A percentile compares a stretch with the other conserved stretches of the same genome.
phyloP scores from a whole-genome alignment of 2,797 vertebrate species.

The Diglossa cyanea region DNA sequence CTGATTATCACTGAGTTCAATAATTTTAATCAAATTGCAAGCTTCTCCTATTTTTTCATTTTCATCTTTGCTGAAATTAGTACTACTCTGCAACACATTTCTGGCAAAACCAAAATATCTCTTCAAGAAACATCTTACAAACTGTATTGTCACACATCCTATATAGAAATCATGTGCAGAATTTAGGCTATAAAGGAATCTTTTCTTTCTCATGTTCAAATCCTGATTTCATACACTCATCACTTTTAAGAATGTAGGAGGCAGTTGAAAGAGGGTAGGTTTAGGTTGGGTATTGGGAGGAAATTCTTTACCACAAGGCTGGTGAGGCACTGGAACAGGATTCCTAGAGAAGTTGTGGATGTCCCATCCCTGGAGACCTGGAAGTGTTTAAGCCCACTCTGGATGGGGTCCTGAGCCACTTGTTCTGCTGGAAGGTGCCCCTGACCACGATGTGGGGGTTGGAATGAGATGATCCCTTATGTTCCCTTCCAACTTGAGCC shows the following conservation, averaged over 20 bases:
- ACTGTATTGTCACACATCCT: neutral
- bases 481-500: neutral
- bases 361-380: neutral
- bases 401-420: neutral
- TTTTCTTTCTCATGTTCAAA: neutral
- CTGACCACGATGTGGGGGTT: accelerated
- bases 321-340: neutral
- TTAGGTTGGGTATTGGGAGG: neutral
- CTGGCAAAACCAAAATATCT: neutral
- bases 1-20: neutral
- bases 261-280: neutral
- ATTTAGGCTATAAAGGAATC: neutral
- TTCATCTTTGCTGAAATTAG: neutral
- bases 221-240: neutral
- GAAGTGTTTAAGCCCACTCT: neutral
- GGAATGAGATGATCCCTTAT: neutral
- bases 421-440: neutral
- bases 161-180: neutral
- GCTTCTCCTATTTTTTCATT: neutral
- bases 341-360: neutral
- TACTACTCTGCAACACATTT: neutral
- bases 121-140: neutral
- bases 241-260: neutral
- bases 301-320: neutral
- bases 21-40: neutral